Evolutionary conservation across 2,797 vertebrate genomes (phyloP).

Genomic region (Poecilia picta): DNA sequence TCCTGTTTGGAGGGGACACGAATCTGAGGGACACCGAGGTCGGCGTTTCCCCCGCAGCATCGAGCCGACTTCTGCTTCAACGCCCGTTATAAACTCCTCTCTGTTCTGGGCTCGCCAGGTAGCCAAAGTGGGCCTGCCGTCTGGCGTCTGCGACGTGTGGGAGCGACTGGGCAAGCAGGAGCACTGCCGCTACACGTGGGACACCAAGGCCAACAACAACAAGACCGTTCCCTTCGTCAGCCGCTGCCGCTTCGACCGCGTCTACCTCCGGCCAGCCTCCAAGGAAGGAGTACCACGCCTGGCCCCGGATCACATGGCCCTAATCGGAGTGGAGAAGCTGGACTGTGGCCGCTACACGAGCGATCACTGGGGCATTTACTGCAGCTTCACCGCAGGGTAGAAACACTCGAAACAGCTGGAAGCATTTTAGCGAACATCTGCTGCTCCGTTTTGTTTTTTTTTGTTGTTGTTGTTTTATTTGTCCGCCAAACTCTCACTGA

Average conservation of each 20-base stretch:
- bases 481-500: neutral
- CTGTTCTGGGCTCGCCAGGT: constrained; percentile 78
- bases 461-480: too few species aligned
- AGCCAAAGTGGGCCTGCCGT: constrained; percentile 84
- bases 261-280: constrained; percentile 84
- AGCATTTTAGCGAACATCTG: neutral
- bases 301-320: constrained; percentile 86
- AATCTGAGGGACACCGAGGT: constrained; percentile 94
- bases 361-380: constrained; percentile 97
- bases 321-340: constrained; percentile 92
- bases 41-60: constrained; percentile 29
- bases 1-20: constrained; percentile 96
- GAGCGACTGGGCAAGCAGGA: constrained; percentile 87
- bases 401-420: neutral
- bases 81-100: neutral
- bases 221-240: constrained; percentile 74
- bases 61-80: neutral
- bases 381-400: constrained; percentile 76
- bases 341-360: constrained; percentile 92
- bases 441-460: neutral
- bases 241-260: constrained; percentile 90
- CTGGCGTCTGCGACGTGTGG: constrained; percentile 87
- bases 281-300: constrained; percentile 64
- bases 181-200: constrained; percentile 95
- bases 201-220: constrained; percentile 90